These are phyloP conservation scores for Microtus richardsoni DNA, from an alignment of 2,113 vertebrate species.

Conservation along the genomic window DNA sequence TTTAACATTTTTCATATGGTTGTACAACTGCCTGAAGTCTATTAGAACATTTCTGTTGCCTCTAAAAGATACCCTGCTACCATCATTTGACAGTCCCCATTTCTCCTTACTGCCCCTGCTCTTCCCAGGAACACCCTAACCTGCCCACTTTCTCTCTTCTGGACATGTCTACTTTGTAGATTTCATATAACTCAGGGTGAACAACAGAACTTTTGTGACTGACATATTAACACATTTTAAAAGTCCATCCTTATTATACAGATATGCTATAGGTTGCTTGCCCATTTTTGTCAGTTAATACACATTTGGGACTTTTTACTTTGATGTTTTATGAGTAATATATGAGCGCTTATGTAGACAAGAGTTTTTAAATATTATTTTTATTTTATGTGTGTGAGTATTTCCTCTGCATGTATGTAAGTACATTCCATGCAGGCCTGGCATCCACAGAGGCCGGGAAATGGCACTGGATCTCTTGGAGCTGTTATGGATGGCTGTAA, in stretches of 20 bases:
- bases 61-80: neutral
- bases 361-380: neutral
- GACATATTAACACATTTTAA: neutral
- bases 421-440: neutral
- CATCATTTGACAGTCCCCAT: neutral
- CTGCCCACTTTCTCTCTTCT: neutral
- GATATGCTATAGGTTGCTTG: neutral
- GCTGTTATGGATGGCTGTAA: neutral
- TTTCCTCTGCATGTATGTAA: neutral
- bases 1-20: neutral
- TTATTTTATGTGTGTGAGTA: neutral
- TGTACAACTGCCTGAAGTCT: neutral
- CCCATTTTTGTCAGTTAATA: neutral
- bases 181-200: neutral
- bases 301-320: neutral
- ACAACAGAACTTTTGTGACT: neutral
- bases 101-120: neutral
- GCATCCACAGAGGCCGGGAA: neutral
- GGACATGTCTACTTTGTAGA: neutral
- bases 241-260: neutral
- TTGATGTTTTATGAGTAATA: neutral
- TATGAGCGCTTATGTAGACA: neutral
- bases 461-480: neutral
- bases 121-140: neutral
- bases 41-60: neutral